Evolutionary conservation across 2,888 invertebrate genomes (phyloP).

Genomic region (Beris chalybata): DNA sequence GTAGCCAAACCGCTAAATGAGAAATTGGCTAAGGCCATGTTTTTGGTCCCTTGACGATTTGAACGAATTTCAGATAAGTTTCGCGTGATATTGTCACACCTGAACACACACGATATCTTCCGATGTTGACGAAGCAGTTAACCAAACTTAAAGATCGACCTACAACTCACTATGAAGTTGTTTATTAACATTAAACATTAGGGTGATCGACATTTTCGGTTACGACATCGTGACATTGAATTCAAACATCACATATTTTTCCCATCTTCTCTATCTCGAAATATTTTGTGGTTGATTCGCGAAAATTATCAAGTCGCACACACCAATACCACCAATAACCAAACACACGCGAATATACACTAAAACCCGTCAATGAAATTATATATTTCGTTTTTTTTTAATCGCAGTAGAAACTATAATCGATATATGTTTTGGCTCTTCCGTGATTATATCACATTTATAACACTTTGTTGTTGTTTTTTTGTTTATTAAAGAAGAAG

Average conservation of each 20-base stretch:
- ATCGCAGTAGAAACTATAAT: not conserved
- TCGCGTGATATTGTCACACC: not conserved
- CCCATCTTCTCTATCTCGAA: too few relatives aligned
- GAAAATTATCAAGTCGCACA: conserved; percentile 9
- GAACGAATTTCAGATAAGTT: not conserved
- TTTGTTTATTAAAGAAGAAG: too few relatives aligned
- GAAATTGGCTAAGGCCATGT: conserved; percentile 55
- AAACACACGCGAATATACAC: not conserved
- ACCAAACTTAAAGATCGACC: too few relatives aligned
- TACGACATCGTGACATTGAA: conserved; percentile 23
- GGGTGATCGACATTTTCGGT: conserved; percentile 31
- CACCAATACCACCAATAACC: conserved; percentile 3
- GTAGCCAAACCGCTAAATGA: conserved; percentile 50
- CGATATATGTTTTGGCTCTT: conserved; percentile 3
- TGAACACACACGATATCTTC: too few relatives aligned
- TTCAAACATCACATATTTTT: conserved; percentile 1
- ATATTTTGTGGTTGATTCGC: conserved; percentile 3
- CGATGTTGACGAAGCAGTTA: too few relatives aligned
- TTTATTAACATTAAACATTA: conserved; percentile 10
- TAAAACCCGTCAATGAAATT: conserved; percentile 22
- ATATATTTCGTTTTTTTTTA: not conserved
- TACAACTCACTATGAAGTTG: conserved; percentile 1
- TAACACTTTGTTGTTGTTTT: not conserved
- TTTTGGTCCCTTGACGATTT: not conserved
- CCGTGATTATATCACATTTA: conserved; percentile 17